Base-by-base conservation (phyloP, 2,888 invertebrate species). In the Cryptus armator region DNA sequence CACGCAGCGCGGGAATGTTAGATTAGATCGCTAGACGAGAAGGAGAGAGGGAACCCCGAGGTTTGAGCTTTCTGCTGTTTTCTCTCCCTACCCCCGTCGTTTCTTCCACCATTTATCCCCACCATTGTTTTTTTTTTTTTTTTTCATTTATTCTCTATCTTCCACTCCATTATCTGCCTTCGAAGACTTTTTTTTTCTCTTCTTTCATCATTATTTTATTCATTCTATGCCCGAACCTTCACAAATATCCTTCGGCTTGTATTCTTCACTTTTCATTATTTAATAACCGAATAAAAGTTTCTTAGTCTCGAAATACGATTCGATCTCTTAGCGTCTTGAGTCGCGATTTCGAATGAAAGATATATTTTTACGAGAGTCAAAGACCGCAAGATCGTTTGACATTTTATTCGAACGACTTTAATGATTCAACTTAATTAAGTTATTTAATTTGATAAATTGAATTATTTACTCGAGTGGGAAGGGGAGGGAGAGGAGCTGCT, bases 1-100 rank as follows among this genome's bases (percentile, higher is more conserved):
- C 92, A 93, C 93, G 93, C 93, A 93, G 92, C 92, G 92, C 92
- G 91, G 92, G 92, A 92, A 92, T 90, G 90, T 85, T 76, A 91
- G 93, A 93, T 93, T 92, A 92, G 91, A 93, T 92, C 92, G 89
- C 92, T 92, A 92, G 92, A 91, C 91, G 86, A 87, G 88, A 43
- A 68, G 72, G 56, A 88, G 87, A 88, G 87, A 44, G 12, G n/a
- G 44, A 16, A 48, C 53, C 14, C n/a, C 16, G 48, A 56, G 83
- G 86, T 87, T 86, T 74, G 86, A 87, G 81, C 81, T 81, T 72
- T 85, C 75, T 77, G 70, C 81, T 62, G 71, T 79, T 62, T 70
- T 64, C 87, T 71, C 53, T 75, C 64, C 43, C 29, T 77, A 46
- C 32, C 64, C 53, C 44, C 83, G 48, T 74, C 70, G 51, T 51